Evolutionary conservation across 2,888 invertebrate genomes (phyloP).

Genomic region (Hipparchia semele): DNA sequence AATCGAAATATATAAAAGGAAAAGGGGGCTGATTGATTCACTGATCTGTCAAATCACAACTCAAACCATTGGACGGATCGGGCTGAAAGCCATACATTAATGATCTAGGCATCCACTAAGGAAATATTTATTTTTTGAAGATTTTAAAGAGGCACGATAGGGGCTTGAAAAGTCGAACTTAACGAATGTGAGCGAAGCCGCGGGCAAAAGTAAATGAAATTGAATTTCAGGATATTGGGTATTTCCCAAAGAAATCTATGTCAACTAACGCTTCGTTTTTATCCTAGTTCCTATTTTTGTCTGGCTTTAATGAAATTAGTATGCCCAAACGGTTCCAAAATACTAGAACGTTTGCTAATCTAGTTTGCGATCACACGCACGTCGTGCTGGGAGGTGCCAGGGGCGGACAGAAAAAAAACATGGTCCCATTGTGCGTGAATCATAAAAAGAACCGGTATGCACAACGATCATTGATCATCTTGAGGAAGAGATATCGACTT

Average conservation of each 20-base stretch:
- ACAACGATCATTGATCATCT: not conserved
- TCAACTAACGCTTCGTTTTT: conserved; percentile 1
- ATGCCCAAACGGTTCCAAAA: conserved; percentile 24
- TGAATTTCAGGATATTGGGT: no score
- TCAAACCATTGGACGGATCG: no score
- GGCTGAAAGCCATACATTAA: no score
- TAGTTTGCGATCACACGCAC: conserved; percentile 28
- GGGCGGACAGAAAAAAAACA: conserved; percentile 10
- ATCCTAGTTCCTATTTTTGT: not conserved
- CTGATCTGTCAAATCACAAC: no score
- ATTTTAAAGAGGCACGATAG: no score
- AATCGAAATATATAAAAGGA: no score
- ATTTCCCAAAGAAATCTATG: not conserved
- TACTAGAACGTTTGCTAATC: conserved; percentile 26
- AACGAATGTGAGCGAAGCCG: no score
- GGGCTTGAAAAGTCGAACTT: no score
- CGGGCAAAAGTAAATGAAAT: no score
- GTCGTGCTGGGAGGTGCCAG: conserved; percentile 29
- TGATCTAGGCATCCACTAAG: no score
- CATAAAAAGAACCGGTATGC: not conserved
- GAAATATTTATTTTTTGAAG: no score
- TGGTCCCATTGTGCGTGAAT: conserved; percentile 33
- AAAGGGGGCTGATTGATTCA: no score
- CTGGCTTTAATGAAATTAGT: conserved; percentile 6
- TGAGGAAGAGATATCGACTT: not conserved